phyloP scores from a whole-genome alignment of 2,797 vertebrate genomes.

The Hirundo rustica region DNA sequence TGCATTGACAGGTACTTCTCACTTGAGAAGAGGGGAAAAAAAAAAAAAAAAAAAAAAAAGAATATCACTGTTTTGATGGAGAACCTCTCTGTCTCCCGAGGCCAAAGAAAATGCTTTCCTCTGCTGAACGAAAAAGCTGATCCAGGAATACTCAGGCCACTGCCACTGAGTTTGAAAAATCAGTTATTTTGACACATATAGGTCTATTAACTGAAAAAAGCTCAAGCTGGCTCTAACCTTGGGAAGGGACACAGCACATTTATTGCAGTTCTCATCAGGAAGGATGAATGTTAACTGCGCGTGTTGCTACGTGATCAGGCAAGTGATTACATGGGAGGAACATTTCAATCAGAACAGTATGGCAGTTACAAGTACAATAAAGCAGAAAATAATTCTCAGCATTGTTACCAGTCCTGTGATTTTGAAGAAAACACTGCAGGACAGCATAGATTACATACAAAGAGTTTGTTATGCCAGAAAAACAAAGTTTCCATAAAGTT shows the following conservation, averaged over 20 bases:
- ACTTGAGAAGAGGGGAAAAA: not conserved
- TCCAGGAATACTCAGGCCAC: not conserved
- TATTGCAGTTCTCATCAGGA: not conserved
- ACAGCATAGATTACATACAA: not conserved
- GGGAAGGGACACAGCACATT: not conserved
- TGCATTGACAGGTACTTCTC: not conserved
- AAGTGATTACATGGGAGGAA: not conserved
- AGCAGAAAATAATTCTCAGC: not conserved
- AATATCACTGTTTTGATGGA: not conserved
- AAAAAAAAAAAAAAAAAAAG: not conserved
- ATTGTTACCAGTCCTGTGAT: not conserved
- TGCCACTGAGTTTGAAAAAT: not conserved
- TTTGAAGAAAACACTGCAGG: not conserved
- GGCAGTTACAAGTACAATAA: not conserved
- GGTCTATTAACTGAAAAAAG: not conserved
- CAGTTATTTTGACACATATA: not conserved
- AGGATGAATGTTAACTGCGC: not conserved
- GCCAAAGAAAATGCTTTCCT: not conserved
- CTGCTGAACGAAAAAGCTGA: not conserved
- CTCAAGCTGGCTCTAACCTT: not conserved
- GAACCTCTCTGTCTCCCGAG: not conserved
- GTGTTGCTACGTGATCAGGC: not conserved
- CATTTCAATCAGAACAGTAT: not conserved
- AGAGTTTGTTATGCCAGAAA: not conserved
- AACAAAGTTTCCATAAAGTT: not conserved